phyloP scores from a whole-genome alignment of 2,888 invertebrate species.

The Dasysyrphus albostriatus region DNA sequence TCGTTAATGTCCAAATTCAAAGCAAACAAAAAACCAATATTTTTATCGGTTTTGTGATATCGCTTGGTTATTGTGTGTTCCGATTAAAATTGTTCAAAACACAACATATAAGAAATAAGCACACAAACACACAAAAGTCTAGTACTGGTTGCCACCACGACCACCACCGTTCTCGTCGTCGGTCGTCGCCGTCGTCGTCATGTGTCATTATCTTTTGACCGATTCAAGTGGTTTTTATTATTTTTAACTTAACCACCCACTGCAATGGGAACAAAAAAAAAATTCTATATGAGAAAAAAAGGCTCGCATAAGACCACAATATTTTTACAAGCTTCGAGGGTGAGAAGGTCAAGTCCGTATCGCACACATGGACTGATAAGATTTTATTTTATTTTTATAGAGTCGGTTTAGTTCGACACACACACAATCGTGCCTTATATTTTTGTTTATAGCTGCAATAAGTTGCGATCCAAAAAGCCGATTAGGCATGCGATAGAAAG shows the following conservation, averaged over 20 bases:
- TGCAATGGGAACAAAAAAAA: slow-evolving; percentile 24
- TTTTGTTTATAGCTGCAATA: slow-evolving; percentile 9
- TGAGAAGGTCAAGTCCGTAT: slow-evolving; percentile 70
- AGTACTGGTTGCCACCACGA: slow-evolving; percentile 44
- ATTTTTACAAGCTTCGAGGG: slow-evolving; percentile 46
- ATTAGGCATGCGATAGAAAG: slow-evolving; percentile 17
- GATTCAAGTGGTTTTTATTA: slow-evolving; percentile 29
- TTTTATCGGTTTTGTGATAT: slow-evolving; percentile 33
- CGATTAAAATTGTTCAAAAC: slow-evolving; percentile 28
- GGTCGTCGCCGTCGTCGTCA: not conserved
- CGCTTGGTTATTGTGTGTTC: slow-evolving; percentile 8
- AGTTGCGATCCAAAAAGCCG: not conserved
- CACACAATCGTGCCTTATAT: not conserved
- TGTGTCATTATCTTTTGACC: slow-evolving; percentile 32
- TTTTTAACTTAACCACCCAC: slow-evolving; percentile 66
- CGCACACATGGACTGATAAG: slow-evolving; percentile 51
- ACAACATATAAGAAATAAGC: not conserved
- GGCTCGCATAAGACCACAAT: slow-evolving; percentile 39
- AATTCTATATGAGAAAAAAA: slow-evolving; percentile 6
- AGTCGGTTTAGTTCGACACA: slow-evolving; percentile 17
- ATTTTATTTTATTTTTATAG: not conserved
- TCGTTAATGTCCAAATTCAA: not conserved
- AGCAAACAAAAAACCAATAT: slow-evolving; percentile 27
- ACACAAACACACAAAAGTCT: not conserved
- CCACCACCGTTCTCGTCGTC: not conserved